phyloP scores from a whole-genome alignment of 2,797 vertebrate species.

The Darevskia nairensis region DNA sequence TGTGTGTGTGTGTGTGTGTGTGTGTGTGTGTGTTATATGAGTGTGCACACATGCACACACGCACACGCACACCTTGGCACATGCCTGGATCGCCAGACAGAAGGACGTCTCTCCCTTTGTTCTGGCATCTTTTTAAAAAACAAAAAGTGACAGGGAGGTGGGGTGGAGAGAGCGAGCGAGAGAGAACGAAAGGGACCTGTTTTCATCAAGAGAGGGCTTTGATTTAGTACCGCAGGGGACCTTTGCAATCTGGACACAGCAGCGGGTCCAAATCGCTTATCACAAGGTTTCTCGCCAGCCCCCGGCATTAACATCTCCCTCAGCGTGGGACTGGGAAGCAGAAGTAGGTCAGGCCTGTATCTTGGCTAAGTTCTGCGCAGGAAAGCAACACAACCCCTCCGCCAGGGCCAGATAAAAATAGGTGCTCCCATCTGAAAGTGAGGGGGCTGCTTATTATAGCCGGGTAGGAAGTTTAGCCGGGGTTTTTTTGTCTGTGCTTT shows the following conservation, averaged over 20 bases:
- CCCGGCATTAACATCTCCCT: not conserved
- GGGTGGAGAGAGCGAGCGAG: too few relatives aligned
- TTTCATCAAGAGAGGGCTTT: not conserved
- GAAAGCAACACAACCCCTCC: not conserved
- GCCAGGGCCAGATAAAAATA: constrained; percentile 37
- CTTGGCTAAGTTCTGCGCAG: not conserved
- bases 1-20: too few relatives aligned
- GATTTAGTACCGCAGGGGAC: not conserved
- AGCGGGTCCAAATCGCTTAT: not conserved
- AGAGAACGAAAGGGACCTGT: not conserved
- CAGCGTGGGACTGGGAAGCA: constrained; percentile 6
- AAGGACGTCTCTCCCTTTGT: not conserved
- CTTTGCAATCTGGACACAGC: constrained; percentile 11
- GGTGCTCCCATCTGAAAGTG: not conserved
- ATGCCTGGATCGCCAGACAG: not conserved
- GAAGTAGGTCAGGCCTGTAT: constrained; percentile 38
- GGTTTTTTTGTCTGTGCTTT: not conserved
- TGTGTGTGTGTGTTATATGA: not conserved
- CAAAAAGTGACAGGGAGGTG: not conserved
- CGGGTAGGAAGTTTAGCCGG: not conserved
- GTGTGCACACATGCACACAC: not conserved
- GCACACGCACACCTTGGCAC: too few relatives aligned
- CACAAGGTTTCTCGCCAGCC: constrained; percentile 4
- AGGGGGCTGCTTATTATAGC: not conserved
- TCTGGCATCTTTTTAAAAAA: not conserved